Conservation (phyloP, 2,888 invertebrate species). For the Synanthedon myopaeformis region DNA sequence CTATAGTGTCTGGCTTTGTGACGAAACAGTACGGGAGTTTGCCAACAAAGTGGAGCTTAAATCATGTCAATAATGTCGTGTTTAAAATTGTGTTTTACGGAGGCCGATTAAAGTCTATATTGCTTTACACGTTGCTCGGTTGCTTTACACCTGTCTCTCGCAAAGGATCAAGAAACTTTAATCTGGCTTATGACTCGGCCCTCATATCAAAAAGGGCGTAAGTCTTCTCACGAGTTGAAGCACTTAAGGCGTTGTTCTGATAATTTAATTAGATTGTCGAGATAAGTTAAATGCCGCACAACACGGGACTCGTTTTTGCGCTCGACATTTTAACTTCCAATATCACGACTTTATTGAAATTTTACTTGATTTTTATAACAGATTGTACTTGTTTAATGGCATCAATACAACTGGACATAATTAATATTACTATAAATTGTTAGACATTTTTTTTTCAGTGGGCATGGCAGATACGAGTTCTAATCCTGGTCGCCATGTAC, state of each 20-base stretch:
- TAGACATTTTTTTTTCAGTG: no score
- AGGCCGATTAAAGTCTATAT: slow-evolving; percentile 18
- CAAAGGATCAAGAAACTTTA: slow-evolving; percentile 52
- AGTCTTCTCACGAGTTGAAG: slow-evolving; percentile 23
- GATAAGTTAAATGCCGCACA: slow-evolving; percentile 55
- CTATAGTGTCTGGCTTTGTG: slow-evolving; percentile 15
- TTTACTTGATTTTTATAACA: background rate
- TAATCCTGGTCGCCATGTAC: no score
- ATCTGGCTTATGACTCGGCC: slow-evolving; percentile 39
- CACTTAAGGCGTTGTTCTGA: slow-evolving; percentile 37
- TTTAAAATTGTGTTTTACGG: slow-evolving; percentile 29
- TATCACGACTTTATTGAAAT: slow-evolving; percentile 30
- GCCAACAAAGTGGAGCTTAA: slow-evolving; percentile 40
- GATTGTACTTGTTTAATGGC: no score
- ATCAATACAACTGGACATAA: no score
- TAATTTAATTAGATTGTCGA: slow-evolving; percentile 46
- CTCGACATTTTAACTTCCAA: slow-evolving; percentile 31
- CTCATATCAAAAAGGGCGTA: slow-evolving; percentile 28
- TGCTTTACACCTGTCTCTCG: slow-evolving; percentile 49
- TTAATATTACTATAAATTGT: no score
- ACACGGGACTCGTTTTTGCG: slow-evolving; percentile 27
- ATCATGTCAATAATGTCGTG: slow-evolving; percentile 17
- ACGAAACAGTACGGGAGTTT: slow-evolving; percentile 39
- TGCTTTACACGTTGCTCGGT: slow-evolving; percentile 14
- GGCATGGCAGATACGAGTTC: no score